A percentile compares a stretch with the other conserved stretches of the same genome.
phyloP scores from a whole-genome alignment of 2,113 vertebrate species.

The Aegotheles bennettii region DNA sequence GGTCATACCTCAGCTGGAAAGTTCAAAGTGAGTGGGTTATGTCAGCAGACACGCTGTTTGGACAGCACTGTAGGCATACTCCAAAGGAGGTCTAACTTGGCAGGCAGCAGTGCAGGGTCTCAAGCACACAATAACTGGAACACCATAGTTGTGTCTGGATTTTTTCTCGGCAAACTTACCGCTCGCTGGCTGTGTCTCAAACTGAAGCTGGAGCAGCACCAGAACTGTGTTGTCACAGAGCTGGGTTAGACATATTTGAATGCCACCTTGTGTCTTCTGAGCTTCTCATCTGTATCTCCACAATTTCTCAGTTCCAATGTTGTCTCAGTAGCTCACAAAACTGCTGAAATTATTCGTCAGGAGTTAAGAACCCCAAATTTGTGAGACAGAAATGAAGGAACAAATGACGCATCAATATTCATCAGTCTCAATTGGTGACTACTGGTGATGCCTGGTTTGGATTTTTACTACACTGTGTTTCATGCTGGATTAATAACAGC shows the following conservation, averaged over 20 bases:
- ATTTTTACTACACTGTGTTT: neutral
- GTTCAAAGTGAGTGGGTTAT: neutral
- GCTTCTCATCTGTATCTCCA: neutral
- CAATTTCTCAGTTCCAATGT: neutral
- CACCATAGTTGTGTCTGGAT: neutral
- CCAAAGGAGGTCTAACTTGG: neutral
- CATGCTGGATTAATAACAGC: neutral
- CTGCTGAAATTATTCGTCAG: neutral
- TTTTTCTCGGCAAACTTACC: neutral
- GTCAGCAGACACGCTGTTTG: neutral
- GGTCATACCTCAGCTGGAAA: accelerated
- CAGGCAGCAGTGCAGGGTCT: neutral
- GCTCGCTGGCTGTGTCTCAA: neutral
- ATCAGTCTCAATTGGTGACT: neutral
- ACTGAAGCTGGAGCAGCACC: neutral
- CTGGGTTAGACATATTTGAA: neutral
- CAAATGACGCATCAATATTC: neutral
- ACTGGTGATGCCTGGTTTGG: neutral
- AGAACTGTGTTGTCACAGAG: neutral
- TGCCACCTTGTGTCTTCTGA: neutral
- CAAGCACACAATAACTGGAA: neutral
- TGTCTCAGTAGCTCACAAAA: neutral
- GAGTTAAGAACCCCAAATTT: neutral
- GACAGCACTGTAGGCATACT: neutral
- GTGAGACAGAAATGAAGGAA: neutral